phyloP scores from a whole-genome alignment of 2,113 vertebrate species.

The Lucifuga dentata region DNA sequence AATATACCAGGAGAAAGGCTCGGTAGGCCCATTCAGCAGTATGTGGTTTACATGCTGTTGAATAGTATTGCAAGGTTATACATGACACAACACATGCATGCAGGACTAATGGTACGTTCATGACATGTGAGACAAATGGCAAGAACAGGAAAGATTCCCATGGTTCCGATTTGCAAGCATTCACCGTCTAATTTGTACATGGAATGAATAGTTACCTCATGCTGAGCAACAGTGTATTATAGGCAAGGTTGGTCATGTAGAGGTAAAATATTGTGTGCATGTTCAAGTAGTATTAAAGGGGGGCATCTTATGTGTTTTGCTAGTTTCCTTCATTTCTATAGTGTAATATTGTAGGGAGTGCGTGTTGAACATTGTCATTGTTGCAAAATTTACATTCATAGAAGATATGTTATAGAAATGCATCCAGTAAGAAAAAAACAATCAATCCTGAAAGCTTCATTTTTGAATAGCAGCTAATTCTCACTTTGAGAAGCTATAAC shows the following conservation, averaged over 20 bases:
- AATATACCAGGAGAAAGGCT: constrained; percentile 10
- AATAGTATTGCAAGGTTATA: constrained; percentile 11
- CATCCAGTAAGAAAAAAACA: too few species aligned
- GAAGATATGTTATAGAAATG: too few species aligned
- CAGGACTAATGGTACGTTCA: constrained; percentile 9
- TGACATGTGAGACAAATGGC: background rate
- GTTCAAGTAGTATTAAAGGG: too few species aligned
- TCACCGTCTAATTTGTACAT: constrained; percentile 9
- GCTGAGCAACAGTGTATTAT: background rate
- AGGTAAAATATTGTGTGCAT: background rate
- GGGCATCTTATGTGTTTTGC: too few species aligned
- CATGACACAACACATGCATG: background rate
- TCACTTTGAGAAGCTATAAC: too few species aligned
- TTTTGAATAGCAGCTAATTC: too few species aligned
- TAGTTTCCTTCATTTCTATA: too few species aligned
- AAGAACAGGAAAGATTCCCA: constrained; percentile 22
- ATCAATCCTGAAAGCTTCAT: too few species aligned
- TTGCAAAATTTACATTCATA: too few species aligned
- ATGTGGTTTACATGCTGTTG: constrained; percentile 8
- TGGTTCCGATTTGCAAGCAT: constrained; percentile 26
- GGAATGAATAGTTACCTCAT: background rate
- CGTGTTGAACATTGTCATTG: too few species aligned
- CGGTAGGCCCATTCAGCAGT: too few species aligned
- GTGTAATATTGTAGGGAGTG: too few species aligned
- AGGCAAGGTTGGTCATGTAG: background rate